phyloP scores from a whole-genome alignment of 2,888 invertebrate genomes.

The Drosophila quinaria region DNA sequence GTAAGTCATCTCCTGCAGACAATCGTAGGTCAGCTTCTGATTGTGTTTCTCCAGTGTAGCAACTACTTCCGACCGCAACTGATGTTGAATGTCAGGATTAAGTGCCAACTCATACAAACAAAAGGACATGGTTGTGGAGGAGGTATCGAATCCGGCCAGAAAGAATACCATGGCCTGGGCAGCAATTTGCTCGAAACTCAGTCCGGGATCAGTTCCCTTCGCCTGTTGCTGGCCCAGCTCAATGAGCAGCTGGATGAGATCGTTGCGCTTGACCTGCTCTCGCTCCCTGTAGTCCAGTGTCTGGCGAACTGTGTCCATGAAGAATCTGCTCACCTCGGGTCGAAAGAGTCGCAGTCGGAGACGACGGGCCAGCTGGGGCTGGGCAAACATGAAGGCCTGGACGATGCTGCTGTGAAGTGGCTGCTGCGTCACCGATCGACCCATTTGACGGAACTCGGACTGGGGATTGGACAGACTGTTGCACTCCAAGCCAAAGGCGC shows the following conservation, averaged over 20 bases:
- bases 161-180: constrained; percentile 88
- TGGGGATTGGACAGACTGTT: constrained; percentile 85
- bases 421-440: constrained; percentile 49
- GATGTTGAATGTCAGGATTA: constrained; percentile 86
- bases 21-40: constrained; percentile 86
- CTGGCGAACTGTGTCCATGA: constrained; percentile 84
- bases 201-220: constrained; percentile 17
- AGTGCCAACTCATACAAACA: constrained; percentile 86
- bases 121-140: constrained; percentile 86
- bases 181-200: constrained; percentile 85
- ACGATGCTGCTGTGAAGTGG: constrained; percentile 38
- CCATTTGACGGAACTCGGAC: constrained; percentile 81
- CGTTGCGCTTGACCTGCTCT: constrained; percentile 82
- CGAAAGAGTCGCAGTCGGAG: constrained; percentile 57
- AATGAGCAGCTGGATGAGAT: constrained; percentile 85
- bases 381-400: constrained; percentile 58
- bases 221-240: constrained; percentile 25
- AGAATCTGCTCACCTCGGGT: constrained; percentile 69
- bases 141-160: constrained; percentile 87
- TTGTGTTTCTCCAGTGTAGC: constrained; percentile 77
- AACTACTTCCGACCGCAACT: constrained; percentile 85
- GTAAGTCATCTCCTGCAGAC: constrained; percentile 86
- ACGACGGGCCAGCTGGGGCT: constrained; percentile 53
- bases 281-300: constrained; percentile 83
- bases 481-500: constrained; percentile 86